phyloP scores from a whole-genome alignment of 35 echinoderm and acorn worm species.

The Nesometra sesokonis region DNA sequence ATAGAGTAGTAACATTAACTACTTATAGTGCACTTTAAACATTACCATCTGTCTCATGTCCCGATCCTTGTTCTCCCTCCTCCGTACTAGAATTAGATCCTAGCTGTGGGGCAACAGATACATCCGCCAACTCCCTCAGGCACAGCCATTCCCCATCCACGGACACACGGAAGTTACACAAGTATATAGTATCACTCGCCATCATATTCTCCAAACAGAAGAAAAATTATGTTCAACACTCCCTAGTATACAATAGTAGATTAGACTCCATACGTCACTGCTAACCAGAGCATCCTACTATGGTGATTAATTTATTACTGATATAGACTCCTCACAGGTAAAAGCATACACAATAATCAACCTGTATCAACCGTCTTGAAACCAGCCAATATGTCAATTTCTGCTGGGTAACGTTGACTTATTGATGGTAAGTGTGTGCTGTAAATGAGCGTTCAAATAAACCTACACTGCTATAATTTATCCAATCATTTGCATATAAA shows the following conservation, averaged over 20 bases:
- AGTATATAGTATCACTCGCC: slow-evolving; percentile 77
- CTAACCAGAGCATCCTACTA: no score
- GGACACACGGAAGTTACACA: slow-evolving; percentile 98
- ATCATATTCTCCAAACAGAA: slow-evolving; percentile 5
- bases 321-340: background rate
- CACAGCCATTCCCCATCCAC: slow-evolving; percentile 99
- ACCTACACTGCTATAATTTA: background rate
- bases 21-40: background rate
- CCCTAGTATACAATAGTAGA: background rate
- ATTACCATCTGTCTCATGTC: background rate
- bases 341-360: background rate
- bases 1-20: no score
- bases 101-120: slow-evolving; percentile 44
- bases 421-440: background rate
- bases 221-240: background rate
- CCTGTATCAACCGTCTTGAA: background rate
- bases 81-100: background rate
- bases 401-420: no score
- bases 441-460: background rate
- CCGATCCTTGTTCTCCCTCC: background rate
- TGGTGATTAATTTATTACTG: background rate
- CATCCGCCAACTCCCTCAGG: slow-evolving; percentile 65
- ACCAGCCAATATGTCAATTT: no score
- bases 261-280: background rate
- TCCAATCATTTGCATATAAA: background rate